A percentile compares a stretch with the other conserved stretches of the same genome.
phyloP scores from a whole-genome alignment of 2,113 vertebrate species.

The Ondatra zibethicus region DNA sequence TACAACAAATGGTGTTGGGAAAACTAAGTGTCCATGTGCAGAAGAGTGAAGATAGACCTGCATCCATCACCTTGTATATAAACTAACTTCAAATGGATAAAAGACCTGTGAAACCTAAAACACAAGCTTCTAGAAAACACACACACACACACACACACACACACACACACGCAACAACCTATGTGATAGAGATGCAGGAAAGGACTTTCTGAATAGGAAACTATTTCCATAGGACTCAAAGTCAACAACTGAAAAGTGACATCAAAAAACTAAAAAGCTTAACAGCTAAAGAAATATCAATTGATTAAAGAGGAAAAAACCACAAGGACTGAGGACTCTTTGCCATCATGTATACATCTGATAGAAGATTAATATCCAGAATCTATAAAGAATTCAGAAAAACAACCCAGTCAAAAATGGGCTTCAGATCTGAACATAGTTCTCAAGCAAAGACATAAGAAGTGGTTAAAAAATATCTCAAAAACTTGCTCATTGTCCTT shows the following conservation, averaged over 20 bases:
- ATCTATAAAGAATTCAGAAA: background rate
- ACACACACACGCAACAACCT: too few species aligned
- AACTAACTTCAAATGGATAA: background rate
- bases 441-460: background rate
- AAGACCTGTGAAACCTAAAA: background rate
- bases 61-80: background rate
- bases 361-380: background rate
- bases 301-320: background rate
- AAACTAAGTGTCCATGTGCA: background rate
- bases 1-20: background rate
- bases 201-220: background rate
- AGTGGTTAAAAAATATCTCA: background rate
- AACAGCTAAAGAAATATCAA: background rate
- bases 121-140: background rate
- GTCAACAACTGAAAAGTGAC: background rate
- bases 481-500: background rate
- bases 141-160: too few species aligned
- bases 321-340: background rate
- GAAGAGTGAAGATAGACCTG: background rate
- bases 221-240: background rate
- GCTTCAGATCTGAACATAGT: background rate
- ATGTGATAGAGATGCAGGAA: background rate
- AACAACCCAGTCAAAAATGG: background rate
- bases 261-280: background rate
- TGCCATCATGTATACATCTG: background rate